phyloP scores from a whole-genome alignment of 2,113 vertebrate genomes.

The Ibidorhyncha struthersii region DNA sequence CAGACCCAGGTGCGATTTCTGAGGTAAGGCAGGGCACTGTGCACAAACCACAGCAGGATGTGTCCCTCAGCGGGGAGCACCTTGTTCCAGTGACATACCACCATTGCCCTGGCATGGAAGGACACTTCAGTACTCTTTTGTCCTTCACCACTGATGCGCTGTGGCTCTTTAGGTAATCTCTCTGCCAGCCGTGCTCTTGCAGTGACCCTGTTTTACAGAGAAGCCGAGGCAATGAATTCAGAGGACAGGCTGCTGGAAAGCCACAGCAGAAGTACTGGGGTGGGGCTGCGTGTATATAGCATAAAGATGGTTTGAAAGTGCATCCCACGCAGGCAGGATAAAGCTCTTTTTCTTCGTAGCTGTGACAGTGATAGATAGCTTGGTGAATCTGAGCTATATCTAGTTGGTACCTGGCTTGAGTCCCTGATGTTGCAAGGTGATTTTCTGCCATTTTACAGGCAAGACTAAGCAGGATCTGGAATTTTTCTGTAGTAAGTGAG shows the following conservation, averaged over 20 bases:
- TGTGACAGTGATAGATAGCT: constrained; percentile 46
- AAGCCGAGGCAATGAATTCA: constrained; percentile 45
- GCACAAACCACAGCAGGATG: neutral
- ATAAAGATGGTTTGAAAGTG: neutral
- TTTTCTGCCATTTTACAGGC: constrained; percentile 35
- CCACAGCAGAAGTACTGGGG: neutral
- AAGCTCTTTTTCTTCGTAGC: constrained; percentile 19
- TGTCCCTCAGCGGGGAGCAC: neutral
- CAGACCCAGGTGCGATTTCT: neutral
- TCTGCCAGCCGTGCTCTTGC: neutral
- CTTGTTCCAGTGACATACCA: neutral
- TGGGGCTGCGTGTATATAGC: neutral
- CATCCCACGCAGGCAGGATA: constrained; percentile 2
- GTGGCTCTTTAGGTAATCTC: neutral
- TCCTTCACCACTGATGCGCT: neutral
- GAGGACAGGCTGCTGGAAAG: constrained; percentile 31
- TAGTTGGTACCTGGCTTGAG: constrained; percentile 46
- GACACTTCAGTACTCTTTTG: neutral
- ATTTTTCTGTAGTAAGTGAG: neutral
- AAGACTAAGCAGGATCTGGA: constrained; percentile 4
- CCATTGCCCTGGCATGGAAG: neutral
- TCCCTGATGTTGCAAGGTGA: constrained; percentile 57
- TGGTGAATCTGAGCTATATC: constrained; percentile 32
- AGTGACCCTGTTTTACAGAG: constrained; percentile 14
- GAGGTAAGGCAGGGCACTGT: neutral